Evolutionary conservation across 2,888 invertebrate genomes (phyloP).

Genomic region (Epistrophella euchroma): DNA sequence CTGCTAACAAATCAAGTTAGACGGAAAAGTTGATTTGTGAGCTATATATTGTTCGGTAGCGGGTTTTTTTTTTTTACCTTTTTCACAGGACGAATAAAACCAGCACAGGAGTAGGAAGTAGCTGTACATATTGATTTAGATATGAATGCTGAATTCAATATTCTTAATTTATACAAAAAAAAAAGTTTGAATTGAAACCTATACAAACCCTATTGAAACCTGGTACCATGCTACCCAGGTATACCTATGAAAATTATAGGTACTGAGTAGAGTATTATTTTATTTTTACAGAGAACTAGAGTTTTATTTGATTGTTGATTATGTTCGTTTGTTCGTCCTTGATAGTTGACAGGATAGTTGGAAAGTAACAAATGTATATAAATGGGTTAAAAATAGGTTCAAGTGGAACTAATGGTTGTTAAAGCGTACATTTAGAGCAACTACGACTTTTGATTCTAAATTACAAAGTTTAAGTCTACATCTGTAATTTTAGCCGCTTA

Average conservation of each 20-base stretch:
- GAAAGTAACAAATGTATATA: background rate
- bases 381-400: too few relatives aligned
- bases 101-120: background rate
- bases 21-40: conserved; percentile 55
- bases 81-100: background rate
- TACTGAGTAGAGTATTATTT: background rate
- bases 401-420: too few relatives aligned
- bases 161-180: background rate
- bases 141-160: conserved; percentile 51
- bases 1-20: conserved; percentile 60
- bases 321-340: background rate
- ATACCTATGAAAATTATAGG: background rate
- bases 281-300: background rate
- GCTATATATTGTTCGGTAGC: conserved; percentile 35
- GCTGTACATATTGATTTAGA: conserved; percentile 34
- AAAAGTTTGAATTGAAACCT: conserved; percentile 25
- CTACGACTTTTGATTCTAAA: too few relatives aligned
- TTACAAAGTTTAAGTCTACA: too few relatives aligned
- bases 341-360: background rate
- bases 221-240: too few relatives aligned
- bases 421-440: too few relatives aligned
- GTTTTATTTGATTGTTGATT: conserved; percentile 7
- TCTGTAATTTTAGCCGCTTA: too few relatives aligned
- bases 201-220: too few relatives aligned
- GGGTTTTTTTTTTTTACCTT: conserved; percentile 29